Evolutionary conservation across 2,113 vertebrate genomes (phyloP), one percentile per base, ranked within the genome.

Genomic region (Brachyhypopomus occidentalis): DNA sequence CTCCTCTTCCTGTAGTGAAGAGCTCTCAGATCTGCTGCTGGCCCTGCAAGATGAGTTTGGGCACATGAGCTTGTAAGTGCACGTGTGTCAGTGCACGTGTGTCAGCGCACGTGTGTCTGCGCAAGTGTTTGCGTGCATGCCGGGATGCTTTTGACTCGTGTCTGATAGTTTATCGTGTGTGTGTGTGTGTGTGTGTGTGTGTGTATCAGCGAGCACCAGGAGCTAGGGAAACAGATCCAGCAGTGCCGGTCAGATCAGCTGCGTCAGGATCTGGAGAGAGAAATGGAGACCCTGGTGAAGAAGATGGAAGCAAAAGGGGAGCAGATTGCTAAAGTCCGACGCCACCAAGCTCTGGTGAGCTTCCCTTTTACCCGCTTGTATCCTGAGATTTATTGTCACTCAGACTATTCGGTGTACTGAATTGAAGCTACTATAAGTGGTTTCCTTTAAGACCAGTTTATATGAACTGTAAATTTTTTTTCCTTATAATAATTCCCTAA

Each of bases 231-330:
- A 14, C 83, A 55, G 73, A 41, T 86, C 41, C 48, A 77, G 76
- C n/a, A 78, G 48, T 86, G 78, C 88, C 86, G 89, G 81, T 92
- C 81, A 62, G 70, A 91, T 88, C 89, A 85, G 80, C 60, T 75
- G 77, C 59, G 74, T 23, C 78, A 82, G 75, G 71, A 81, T 77
- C 56, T 86, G 67, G 94, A 95, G 82, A 88, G 82, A 25, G 95
- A 97, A 34, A 92, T 96, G 66, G 96, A 97, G 81, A 85, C 73
- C 1, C 80, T 98, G 62, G 92, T 98, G 77, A 91, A 90, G 86
- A 97, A 89, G 87, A 98, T 99, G 96, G 97, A 98, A 90, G 93
- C 93, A 58, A 99, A 98, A 87, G 96, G 95, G 83, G 96, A 95
- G 23, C 98, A 99, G 84, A 98, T 99, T 83, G 94, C 89, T 80